Percentiles rank a stretch among this genome's conserved stretches.
These are phyloP conservation scores for Liparis tanakae DNA, from an alignment of 2,797 vertebrate genomes.

Conservation along the genomic window DNA sequence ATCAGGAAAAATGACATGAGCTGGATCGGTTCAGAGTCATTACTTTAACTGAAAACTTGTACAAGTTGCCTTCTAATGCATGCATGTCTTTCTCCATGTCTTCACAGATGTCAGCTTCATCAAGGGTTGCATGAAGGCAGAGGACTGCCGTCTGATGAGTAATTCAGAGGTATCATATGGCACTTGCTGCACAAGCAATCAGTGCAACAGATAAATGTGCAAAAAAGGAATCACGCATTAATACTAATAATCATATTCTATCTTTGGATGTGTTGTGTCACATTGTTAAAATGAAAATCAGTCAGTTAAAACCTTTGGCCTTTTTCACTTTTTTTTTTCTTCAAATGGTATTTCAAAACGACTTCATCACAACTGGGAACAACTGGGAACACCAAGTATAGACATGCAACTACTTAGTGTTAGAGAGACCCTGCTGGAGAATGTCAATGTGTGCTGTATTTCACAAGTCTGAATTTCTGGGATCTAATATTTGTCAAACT, in stretches of 20 bases:
- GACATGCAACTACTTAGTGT: slow-evolving; percentile 60
- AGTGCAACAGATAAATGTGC: background rate
- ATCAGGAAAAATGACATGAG: background rate
- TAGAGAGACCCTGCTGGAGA: slow-evolving; percentile 54
- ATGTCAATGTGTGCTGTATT: slow-evolving; percentile 50
- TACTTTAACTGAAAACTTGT: background rate
- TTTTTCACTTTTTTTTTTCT: background rate
- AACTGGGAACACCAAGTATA: background rate
- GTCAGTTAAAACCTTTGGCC: background rate
- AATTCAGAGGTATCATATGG: background rate
- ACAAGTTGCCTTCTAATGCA: background rate
- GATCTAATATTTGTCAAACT: slow-evolving; percentile 55
- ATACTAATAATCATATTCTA: background rate
- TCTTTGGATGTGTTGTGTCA: too few relatives aligned
- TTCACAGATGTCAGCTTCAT: background rate
- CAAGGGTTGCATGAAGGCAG: background rate
- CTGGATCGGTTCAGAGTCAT: background rate
- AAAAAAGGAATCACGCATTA: background rate
- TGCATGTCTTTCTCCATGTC: background rate
- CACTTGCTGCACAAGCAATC: background rate
- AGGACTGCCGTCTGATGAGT: too few relatives aligned
- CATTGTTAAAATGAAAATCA: background rate
- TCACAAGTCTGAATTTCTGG: slow-evolving; percentile 20
- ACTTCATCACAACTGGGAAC: too few relatives aligned
- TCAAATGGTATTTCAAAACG: too few relatives aligned